Evolutionary conservation across 2,797 vertebrate genomes (phyloP), one percentile per base, ranked within the genome.

Genomic region (Darevskia mixta): DNA sequence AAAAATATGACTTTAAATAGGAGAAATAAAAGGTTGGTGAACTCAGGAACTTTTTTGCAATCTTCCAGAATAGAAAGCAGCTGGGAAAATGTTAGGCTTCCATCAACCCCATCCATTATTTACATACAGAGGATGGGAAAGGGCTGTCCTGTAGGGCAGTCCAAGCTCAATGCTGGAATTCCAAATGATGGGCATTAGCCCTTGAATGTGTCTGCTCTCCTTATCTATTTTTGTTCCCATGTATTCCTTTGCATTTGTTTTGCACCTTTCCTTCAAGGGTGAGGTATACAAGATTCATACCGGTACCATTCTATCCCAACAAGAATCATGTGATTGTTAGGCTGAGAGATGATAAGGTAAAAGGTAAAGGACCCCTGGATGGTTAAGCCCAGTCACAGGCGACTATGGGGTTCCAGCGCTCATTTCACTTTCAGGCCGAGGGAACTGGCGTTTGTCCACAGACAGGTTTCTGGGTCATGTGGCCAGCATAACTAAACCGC

Each of bases 1-100:
- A 76, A 86, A 89, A 82, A 86, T 89, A 82, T 11, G 9, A 58
- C 79, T 82, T 89, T 89, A 89, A 89, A 89, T 82, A 55, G 43
- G 79, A 89, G 49, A 83, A 76, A 85, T 89, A 89, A 89, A 89
- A 86, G 83, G 88, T 89, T 89, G 83, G 79, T 81, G 78, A 81
- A 89, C 78, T 82, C 41, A 55, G 88, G 71, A 81, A 67, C 32
- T 86, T 89, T 61, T 88, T 80, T 81, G 78, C 61, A 80, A 89
- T 32, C 83, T 67, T 23, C 71, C 25, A 55, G 58, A 89, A 86
- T 49, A 61, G 43, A n/a, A 58, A 41, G 35, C 81, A 35, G 55
- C 71, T 69, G 71, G 61, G 41, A 86, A 86, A 43, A 83, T 82
- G 49, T 82, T 89, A 32, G 78, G 61, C 83, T 73, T 84, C 83